A percentile compares a stretch with the other conserved stretches of the same genome.
Evolutionary conservation across 2,113 vertebrate genomes (phyloP).

Genomic region (Hiodon tergisus): DNA sequence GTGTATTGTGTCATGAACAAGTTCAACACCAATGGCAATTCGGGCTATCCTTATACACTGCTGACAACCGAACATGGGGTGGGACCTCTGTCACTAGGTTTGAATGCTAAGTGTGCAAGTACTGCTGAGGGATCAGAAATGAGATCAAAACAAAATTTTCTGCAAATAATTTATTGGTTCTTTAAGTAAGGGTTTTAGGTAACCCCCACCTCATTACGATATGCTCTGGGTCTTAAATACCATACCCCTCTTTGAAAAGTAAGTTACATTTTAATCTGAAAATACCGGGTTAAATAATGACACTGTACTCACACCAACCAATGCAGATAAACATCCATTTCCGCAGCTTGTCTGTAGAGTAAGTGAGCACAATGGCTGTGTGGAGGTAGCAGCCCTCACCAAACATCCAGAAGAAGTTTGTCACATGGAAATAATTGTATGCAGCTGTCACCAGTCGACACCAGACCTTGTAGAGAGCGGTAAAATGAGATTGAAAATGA

Average conservation of each 20-base stretch:
- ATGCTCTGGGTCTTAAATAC: neutral
- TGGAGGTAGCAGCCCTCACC: slow-evolving; percentile 97
- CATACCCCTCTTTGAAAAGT: too few species aligned
- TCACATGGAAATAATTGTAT: slow-evolving; percentile 97
- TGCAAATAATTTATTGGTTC: too few species aligned
- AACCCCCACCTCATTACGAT: too few species aligned
- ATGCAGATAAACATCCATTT: slow-evolving; percentile 99
- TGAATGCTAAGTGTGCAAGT: too few species aligned
- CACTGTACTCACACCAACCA: slow-evolving; percentile 82
- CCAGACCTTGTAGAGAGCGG: slow-evolving; percentile 68
- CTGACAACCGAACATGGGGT: too few species aligned
- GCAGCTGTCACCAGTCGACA: slow-evolving; percentile 89
- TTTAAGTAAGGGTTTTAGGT: too few species aligned
- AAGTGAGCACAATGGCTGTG: slow-evolving; percentile 94
- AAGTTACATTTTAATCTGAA: neutral
- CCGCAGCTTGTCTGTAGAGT: slow-evolving; percentile 91
- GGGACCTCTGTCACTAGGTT: too few species aligned
- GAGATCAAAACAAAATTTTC: too few species aligned
- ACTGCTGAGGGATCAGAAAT: too few species aligned
- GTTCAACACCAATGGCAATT: too few species aligned
- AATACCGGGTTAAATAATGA: neutral
- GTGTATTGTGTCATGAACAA: too few species aligned
- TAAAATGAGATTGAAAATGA: neutral
- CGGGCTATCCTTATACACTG: too few species aligned
- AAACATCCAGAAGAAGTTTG: slow-evolving; percentile 99